Evolutionary conservation across 2,888 invertebrate species (phyloP).

Genomic region (Calameuta filiformis): DNA sequence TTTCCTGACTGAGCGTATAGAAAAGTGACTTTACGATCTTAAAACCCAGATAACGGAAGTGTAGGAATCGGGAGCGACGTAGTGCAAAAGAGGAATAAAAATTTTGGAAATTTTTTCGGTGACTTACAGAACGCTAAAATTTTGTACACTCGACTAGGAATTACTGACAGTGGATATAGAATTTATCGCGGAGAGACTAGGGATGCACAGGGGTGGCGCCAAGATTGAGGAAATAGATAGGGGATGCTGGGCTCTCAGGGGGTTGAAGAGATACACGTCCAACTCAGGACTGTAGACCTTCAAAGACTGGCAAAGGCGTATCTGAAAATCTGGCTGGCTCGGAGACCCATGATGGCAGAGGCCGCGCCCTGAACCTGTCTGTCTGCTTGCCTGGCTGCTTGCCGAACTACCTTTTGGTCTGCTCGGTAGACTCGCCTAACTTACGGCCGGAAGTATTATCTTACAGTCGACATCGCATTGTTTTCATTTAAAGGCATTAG

Average conservation of each 20-base stretch:
- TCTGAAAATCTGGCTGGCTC: slow-evolving; percentile 39
- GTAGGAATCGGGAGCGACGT: too few relatives aligned
- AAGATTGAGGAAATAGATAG: not conserved
- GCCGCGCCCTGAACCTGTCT: slow-evolving; percentile 40
- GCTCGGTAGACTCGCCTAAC: slow-evolving; percentile 32
- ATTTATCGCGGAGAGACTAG: not conserved
- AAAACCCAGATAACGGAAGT: not conserved
- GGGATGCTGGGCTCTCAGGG: not conserved
- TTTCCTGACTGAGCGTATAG: not conserved
- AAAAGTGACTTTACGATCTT: not conserved
- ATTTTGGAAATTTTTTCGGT: not conserved
- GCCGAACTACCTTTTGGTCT: slow-evolving; percentile 27
- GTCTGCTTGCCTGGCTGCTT: slow-evolving; percentile 25
- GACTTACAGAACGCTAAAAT: accelerated
- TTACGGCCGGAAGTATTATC: slow-evolving; percentile 57
- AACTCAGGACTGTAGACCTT: not conserved
- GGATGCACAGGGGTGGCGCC: not conserved
- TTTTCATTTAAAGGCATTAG: slow-evolving; percentile 51
- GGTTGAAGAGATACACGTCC: not conserved
- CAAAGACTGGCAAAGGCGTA: slow-evolving; percentile 22
- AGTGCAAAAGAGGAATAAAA: not conserved
- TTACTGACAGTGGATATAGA: not conserved
- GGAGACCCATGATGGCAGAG: slow-evolving; percentile 34
- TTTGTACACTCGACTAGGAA: not conserved
- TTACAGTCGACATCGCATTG: slow-evolving; percentile 47